These are phyloP conservation scores for Mellilla xanthometata DNA, from an alignment of 2,888 invertebrate genomes.

Conservation along the genomic window DNA sequence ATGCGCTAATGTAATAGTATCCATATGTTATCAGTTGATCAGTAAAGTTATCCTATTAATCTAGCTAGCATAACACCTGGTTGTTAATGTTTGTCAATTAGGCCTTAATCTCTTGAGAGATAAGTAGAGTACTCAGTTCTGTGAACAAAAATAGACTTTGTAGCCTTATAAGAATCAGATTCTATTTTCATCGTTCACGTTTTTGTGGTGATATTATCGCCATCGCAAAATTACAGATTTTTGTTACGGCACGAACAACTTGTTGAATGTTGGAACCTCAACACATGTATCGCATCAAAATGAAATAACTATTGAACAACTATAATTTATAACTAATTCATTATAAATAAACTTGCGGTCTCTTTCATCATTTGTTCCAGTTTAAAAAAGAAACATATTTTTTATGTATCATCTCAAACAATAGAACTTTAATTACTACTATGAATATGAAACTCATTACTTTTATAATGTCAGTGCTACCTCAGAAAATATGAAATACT, in stretches of 20 bases:
- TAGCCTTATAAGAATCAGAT: slow-evolving; percentile 4
- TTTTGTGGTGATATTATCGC: slow-evolving; percentile 1
- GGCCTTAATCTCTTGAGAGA: slow-evolving; percentile 28
- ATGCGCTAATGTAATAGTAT: slow-evolving; percentile 15
- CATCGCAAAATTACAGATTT: slow-evolving; percentile 14
- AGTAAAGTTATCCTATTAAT: slow-evolving; percentile 27
- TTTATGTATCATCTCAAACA: not conserved
- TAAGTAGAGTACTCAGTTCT: slow-evolving; percentile 14
- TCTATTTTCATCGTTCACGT: slow-evolving; percentile 7
- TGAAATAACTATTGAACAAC: not conserved
- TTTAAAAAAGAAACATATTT: too few species aligned
- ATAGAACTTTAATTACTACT: slow-evolving; percentile 33
- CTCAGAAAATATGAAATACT: slow-evolving; percentile 37
- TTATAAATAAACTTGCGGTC: too few species aligned
- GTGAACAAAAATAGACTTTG: slow-evolving; percentile 14
- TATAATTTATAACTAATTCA: too few species aligned
- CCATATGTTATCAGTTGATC: slow-evolving; percentile 29
- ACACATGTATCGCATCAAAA: slow-evolving; percentile 2
- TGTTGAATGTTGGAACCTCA: slow-evolving; percentile 57
- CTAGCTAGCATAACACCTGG: slow-evolving; percentile 27
- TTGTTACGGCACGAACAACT: slow-evolving; percentile 46
- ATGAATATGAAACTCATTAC: slow-evolving; percentile 21
- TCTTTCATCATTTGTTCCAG: too few species aligned
- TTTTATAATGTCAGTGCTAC: slow-evolving; percentile 29
- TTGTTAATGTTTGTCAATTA: slow-evolving; percentile 31